phyloP scores from a whole-genome alignment of 2,113 vertebrate species.

The Microcebus griseorufus region DNA sequence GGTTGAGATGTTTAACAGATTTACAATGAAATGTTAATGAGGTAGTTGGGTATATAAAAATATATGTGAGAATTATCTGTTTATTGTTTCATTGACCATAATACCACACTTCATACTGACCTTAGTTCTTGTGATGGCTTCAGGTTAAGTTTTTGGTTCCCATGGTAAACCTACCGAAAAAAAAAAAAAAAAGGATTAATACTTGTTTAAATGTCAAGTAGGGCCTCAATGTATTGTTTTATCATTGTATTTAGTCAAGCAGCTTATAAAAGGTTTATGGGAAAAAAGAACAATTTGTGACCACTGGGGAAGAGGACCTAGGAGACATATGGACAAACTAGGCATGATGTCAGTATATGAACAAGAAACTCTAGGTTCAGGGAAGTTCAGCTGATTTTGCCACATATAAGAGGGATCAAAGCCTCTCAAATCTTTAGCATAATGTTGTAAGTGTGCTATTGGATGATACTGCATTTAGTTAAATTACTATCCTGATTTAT shows the following conservation, averaged over 20 bases:
- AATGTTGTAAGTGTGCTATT: background rate
- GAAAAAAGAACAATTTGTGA: background rate
- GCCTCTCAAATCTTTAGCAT: background rate
- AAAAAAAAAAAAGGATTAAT: background rate
- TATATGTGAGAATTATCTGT: background rate
- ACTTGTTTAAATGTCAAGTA: background rate
- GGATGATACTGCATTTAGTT: background rate
- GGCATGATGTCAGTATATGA: background rate
- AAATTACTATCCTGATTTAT: background rate
- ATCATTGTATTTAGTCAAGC: background rate
- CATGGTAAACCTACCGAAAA: background rate
- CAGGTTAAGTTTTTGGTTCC: background rate
- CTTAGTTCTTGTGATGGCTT: background rate
- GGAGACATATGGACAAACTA: background rate
- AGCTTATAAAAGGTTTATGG: background rate
- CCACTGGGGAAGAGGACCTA: fast-evolving
- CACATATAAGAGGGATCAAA: background rate
- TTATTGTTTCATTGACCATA: background rate
- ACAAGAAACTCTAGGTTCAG: background rate
- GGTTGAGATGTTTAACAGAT: background rate
- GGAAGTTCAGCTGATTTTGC: background rate
- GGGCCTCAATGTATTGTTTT: background rate
- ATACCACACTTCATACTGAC: background rate
- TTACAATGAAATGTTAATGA: background rate
- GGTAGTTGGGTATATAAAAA: background rate